Conservation (phyloP, 2,113 vertebrate genomes). For the Trinectes maculatus region DNA sequence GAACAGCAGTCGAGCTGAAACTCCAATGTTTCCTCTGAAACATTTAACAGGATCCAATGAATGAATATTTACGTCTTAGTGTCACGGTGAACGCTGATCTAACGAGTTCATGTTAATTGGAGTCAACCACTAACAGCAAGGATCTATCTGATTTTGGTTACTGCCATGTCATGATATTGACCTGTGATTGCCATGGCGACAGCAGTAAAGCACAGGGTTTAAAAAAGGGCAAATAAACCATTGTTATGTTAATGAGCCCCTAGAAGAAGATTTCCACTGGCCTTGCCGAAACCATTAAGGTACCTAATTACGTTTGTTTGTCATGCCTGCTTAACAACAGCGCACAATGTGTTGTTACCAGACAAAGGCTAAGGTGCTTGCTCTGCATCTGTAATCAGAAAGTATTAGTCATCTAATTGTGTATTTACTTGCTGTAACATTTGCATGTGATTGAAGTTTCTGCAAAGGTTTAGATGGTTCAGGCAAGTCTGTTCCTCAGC, state of each 20-base stretch:
- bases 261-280: constrained; percentile 66
- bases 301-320: constrained; percentile 72
- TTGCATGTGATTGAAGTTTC: constrained; percentile 54
- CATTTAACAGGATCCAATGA: neutral
- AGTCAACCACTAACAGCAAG: constrained; percentile 61
- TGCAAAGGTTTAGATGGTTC: constrained; percentile 29
- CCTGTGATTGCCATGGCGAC: constrained; percentile 62
- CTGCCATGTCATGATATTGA: constrained; percentile 72
- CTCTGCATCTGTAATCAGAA: constrained; percentile 56
- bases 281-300: constrained; percentile 55
- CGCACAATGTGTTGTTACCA: constrained; percentile 32
- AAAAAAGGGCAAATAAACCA: constrained; percentile 35
- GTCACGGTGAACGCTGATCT: constrained; percentile 31
- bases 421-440: constrained; percentile 50
- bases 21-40: neutral
- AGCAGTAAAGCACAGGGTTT: constrained; percentile 1
- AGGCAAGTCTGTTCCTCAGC: neutral
- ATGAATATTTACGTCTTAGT: constrained; percentile 8
- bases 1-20: neutral
- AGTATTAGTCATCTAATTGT: constrained; percentile 60
- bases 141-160: constrained; percentile 81
- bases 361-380: constrained; percentile 63
- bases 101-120: constrained; percentile 45
- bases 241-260: constrained; percentile 70
- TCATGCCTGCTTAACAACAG: constrained; percentile 60